Evolutionary conservation across 2,113 vertebrate genomes (phyloP).

Genomic region (Nansenia antarctica): DNA sequence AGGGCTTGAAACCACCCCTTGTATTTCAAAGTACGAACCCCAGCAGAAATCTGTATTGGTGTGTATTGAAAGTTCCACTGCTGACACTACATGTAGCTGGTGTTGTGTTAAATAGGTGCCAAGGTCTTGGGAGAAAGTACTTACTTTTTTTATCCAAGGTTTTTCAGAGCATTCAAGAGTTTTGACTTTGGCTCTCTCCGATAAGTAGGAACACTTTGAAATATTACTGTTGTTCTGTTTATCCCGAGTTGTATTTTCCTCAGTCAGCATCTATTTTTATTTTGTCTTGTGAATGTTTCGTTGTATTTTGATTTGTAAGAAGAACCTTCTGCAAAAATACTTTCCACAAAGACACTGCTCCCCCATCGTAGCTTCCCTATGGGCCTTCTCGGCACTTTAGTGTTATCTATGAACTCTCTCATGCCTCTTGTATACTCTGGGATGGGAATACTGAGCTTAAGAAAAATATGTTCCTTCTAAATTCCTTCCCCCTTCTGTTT

Average conservation of each 20-base stretch:
- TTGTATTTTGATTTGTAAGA: background rate
- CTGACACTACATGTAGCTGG: conserved; percentile 54
- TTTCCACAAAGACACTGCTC: background rate
- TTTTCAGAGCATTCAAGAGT: background rate
- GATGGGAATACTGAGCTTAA: too few relatives aligned
- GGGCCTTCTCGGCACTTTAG: conserved; percentile 7
- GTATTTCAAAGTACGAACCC: conserved; percentile 35
- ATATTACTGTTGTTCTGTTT: background rate
- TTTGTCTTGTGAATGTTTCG: background rate
- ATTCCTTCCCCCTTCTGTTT: background rate
- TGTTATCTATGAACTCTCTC: background rate
- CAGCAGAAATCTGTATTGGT: conserved; percentile 50
- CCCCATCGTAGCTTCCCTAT: conserved; percentile 4
- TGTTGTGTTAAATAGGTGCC: conserved; percentile 35
- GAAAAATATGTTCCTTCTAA: background rate
- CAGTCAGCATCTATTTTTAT: background rate
- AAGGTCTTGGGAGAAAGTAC: conserved; percentile 28
- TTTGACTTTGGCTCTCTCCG: background rate
- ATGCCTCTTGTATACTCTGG: background rate
- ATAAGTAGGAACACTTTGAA: background rate
- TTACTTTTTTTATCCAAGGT: conserved; percentile 40
- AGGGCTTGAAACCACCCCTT: conserved; percentile 18
- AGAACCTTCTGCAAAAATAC: background rate
- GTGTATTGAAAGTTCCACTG: conserved; percentile 41
- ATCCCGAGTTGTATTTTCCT: too few relatives aligned